A percentile compares a stretch with the other conserved stretches of the same genome.
Evolutionary conservation across 2,888 invertebrate genomes (phyloP).

Genomic region (Boloria euphrosyne): DNA sequence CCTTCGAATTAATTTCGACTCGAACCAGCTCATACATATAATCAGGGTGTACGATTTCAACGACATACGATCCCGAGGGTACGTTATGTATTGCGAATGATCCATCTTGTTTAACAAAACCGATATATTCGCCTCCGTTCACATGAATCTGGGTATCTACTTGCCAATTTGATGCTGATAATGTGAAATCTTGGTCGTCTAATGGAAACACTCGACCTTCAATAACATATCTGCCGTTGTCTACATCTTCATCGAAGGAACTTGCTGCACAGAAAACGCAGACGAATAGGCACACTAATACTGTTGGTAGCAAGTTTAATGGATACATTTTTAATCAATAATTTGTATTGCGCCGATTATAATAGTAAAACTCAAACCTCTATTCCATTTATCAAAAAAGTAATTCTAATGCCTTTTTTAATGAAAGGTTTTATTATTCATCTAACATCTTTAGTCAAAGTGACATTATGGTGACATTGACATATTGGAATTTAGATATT

Average conservation of each 20-base stretch:
- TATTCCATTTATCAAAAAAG: too few relatives aligned
- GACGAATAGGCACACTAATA: constrained; percentile 25
- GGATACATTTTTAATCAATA: constrained; percentile 29
- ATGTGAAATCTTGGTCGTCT: constrained; percentile 79
- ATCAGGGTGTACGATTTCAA: constrained; percentile 95
- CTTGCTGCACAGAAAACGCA: constrained; percentile 53
- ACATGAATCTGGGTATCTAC: constrained; percentile 89
- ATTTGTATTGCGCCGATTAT: background rate
- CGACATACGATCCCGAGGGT: constrained; percentile 95
- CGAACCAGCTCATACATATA: constrained; percentile 96
- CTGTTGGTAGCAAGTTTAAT: constrained; percentile 16
- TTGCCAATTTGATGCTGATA: constrained; percentile 85
- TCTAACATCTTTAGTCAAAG: too few relatives aligned
- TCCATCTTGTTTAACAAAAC: constrained; percentile 95
- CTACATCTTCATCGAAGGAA: constrained; percentile 65
- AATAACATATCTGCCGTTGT: constrained; percentile 85
- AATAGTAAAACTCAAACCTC: background rate
- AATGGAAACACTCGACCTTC: constrained; percentile 91
- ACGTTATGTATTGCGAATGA: constrained; percentile 94
- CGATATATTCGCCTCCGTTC: constrained; percentile 94
- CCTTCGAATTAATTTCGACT: constrained; percentile 98
- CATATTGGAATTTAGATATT: too few relatives aligned
- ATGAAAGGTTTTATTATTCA: too few relatives aligned
- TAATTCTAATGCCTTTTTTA: too few relatives aligned
- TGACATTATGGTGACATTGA: too few relatives aligned